These are phyloP conservation scores for Standfussiana lucernea DNA, from an alignment of 2,888 invertebrate genomes.

Conservation along the genomic window DNA sequence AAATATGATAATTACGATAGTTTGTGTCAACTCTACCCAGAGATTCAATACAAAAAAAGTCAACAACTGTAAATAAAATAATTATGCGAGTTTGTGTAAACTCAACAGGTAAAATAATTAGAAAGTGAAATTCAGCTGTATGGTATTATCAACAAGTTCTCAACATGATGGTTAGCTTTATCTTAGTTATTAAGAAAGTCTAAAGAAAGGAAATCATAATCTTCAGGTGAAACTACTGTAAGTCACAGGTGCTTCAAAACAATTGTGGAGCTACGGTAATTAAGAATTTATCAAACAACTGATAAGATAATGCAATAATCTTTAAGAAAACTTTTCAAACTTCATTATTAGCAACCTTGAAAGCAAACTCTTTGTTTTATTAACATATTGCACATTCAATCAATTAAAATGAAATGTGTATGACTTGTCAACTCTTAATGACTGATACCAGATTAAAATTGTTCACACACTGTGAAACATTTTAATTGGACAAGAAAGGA, in stretches of 20 bases:
- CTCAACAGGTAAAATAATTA: neutral
- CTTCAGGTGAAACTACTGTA: conserved; percentile 8
- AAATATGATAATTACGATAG: neutral
- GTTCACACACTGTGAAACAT: conserved; percentile 55
- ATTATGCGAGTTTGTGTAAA: neutral
- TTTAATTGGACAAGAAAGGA: conserved; percentile 57
- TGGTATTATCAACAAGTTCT: conserved; percentile 11
- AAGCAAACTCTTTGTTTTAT: conserved; percentile 32
- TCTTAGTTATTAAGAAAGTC: conserved; percentile 16
- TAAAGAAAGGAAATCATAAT: conserved; percentile 9
- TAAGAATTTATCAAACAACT: conserved; percentile 8
- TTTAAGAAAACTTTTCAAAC: conserved; percentile 12
- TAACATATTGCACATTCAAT: neutral
- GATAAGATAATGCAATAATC: conserved; percentile 7
- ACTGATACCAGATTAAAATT: conserved; percentile 57
- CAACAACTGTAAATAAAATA: conserved; percentile 10
- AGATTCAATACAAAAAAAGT: conserved; percentile 9
- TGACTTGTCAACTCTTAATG: conserved; percentile 53
- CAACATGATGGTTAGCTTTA: neutral
- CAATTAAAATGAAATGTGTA: conserved; percentile 32
- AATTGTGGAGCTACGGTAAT: conserved; percentile 16
- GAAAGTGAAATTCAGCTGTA: conserved; percentile 18
- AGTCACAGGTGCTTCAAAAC: conserved; percentile 8
- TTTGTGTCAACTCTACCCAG: neutral
- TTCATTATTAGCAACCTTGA: conserved; percentile 47